Percentiles rank a stretch among this genome's conserved stretches.
Conservation (phyloP, 2,888 invertebrate genomes). For the Cinara cedri region DNA sequence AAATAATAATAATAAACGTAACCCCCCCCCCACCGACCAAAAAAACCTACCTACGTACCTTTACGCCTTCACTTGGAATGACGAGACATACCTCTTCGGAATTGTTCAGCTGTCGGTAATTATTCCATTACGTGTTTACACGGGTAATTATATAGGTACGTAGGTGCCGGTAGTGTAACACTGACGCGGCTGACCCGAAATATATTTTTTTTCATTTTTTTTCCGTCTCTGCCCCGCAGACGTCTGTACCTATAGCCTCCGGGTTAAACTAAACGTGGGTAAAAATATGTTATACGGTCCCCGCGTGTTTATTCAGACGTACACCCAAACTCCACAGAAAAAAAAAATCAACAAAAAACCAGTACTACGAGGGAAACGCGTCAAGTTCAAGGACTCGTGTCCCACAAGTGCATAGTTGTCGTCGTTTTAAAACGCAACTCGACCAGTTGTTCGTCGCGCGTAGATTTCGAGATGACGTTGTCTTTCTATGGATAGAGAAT, state of each 20-base stretch:
- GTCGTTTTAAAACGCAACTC: background rate
- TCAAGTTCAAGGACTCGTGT: slow-evolving; percentile 6
- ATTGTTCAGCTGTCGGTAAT: slow-evolving; percentile 17
- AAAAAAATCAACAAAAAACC: background rate
- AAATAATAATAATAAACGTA: background rate
- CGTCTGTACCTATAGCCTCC: background rate
- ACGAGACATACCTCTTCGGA: background rate
- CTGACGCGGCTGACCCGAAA: background rate
- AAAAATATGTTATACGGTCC: background rate
- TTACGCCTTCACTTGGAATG: background rate
- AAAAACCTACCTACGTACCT: background rate
- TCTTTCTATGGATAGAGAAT: too few relatives aligned
- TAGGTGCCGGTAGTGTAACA: slow-evolving; percentile 7
- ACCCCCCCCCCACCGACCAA: background rate
- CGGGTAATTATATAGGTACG: slow-evolving; percentile 33
- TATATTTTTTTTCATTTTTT: background rate
- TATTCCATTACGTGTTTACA: slow-evolving; percentile 49
- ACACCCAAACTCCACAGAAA: background rate
- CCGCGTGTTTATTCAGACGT: slow-evolving; percentile 15
- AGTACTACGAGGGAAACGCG: background rate
- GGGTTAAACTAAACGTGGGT: background rate
- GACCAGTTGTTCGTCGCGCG: background rate
- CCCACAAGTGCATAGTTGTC: background rate
- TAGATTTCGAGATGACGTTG: background rate
- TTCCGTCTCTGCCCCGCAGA: too few relatives aligned